Percentiles rank a stretch among this genome's conserved stretches.
Evolutionary conservation across 2,888 invertebrate genomes (phyloP).

Genomic region (Hyposoter didymator): DNA sequence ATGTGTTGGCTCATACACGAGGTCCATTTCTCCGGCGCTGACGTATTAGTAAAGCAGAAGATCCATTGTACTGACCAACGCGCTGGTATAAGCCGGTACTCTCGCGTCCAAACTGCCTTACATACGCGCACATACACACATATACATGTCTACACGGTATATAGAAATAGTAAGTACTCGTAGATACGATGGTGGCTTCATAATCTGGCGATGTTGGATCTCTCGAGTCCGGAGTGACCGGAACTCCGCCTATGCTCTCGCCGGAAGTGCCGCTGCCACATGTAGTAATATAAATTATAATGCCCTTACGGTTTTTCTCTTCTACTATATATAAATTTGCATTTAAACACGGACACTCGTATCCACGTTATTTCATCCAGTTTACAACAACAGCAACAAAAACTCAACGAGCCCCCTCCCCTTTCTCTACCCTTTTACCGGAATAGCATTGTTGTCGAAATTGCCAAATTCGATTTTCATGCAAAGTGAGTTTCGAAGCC

Average conservation of each 20-base stretch:
- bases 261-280: slow-evolving; percentile 83
- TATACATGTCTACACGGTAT: not conserved
- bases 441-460: slow-evolving; percentile 79
- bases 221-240: slow-evolving; percentile 82
- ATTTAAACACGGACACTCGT: slow-evolving; percentile 75
- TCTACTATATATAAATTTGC: slow-evolving; percentile 78
- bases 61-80: slow-evolving; percentile 79
- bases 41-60: slow-evolving; percentile 80
- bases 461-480: slow-evolving; percentile 78
- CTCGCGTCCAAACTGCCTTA: slow-evolving; percentile 17
- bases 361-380: slow-evolving; percentile 16
- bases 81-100: slow-evolving; percentile 39
- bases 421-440: slow-evolving; percentile 70
- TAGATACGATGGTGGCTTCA: slow-evolving; percentile 77
- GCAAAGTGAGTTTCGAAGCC: slow-evolving; percentile 71
- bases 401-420: not conserved
- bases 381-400: slow-evolving; percentile 15
- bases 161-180: slow-evolving; percentile 41
- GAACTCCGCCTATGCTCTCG: slow-evolving; percentile 83
- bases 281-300: slow-evolving; percentile 84
- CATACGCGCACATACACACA: not conserved
- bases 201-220: slow-evolving; percentile 83
- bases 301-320: slow-evolving; percentile 83
- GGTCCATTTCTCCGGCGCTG: slow-evolving; percentile 69
- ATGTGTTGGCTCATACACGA: slow-evolving; percentile 11